Evolutionary conservation across 2,797 vertebrate genomes (phyloP).

Genomic region (Zenarchopterus dispar): DNA sequence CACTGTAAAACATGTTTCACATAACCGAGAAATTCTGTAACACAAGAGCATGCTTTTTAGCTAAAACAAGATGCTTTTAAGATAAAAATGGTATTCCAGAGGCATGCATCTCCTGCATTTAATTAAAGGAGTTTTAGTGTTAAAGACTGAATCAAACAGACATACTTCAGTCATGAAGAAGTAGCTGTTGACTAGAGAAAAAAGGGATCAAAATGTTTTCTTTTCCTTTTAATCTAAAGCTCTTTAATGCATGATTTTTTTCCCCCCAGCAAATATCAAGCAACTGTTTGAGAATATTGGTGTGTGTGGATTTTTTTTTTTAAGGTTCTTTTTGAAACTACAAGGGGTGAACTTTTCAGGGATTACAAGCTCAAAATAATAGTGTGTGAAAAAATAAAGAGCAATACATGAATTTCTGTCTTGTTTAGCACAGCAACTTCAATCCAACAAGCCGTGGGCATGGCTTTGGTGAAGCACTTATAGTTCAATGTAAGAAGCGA

Average conservation of each 20-base stretch:
- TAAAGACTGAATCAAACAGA: slow-evolving; percentile 21
- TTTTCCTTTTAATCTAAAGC: slow-evolving; percentile 6
- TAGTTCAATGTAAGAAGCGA: slow-evolving; percentile 16
- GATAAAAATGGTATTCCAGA: background rate
- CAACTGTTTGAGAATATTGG: slow-evolving; percentile 10
- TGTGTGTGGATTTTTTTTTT: background rate
- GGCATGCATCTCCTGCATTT: slow-evolving; percentile 5
- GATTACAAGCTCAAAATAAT: slow-evolving; percentile 32
- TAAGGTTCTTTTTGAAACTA: background rate
- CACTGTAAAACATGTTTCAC: slow-evolving; percentile 11
- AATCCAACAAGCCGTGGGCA: slow-evolving; percentile 52
- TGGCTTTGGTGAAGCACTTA: slow-evolving; percentile 26
- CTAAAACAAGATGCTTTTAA: background rate
- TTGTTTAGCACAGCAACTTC: slow-evolving; percentile 41
- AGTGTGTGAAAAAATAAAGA: slow-evolving; percentile 18
- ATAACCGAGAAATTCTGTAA: slow-evolving; percentile 16
- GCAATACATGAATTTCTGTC: slow-evolving; percentile 17
- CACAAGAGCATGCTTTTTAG: background rate
- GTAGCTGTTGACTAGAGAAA: slow-evolving; percentile 5
- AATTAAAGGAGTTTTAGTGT: background rate
- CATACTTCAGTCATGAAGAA: slow-evolving; percentile 22
- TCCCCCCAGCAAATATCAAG: background rate
- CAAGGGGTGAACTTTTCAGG: slow-evolving; percentile 3
- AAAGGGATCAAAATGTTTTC: background rate
- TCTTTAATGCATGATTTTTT: background rate